These are phyloP conservation scores for Cossypha dichroa DNA, from an alignment of 2,797 vertebrate genomes.

Conservation along the genomic window DNA sequence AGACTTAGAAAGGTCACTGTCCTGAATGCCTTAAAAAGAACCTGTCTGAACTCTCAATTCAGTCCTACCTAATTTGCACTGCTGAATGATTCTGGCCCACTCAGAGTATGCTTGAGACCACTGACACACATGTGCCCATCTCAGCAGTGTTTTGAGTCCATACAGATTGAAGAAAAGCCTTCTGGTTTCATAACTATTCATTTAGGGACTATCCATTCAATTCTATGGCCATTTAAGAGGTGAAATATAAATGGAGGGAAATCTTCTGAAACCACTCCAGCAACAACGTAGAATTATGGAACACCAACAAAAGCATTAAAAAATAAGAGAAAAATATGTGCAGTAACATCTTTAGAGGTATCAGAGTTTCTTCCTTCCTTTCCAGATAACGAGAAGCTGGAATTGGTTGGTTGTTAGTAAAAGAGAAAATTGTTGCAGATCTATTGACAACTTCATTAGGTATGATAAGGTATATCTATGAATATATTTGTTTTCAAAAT, in stretches of 20 bases:
- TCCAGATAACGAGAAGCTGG: background rate
- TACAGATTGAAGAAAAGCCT: background rate
- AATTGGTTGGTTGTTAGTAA: background rate
- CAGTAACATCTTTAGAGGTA: background rate
- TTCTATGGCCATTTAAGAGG: background rate
- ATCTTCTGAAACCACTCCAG: background rate
- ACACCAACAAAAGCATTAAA: background rate
- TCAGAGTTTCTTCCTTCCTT: background rate
- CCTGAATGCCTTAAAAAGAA: background rate
- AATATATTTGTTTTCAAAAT: constrained; percentile 28
- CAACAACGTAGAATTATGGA: background rate
- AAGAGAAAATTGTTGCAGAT: background rate
- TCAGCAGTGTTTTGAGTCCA: background rate
- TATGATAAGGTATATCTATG: constrained; percentile 1
- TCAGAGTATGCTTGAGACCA: background rate
- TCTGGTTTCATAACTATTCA: background rate
- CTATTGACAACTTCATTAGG: background rate
- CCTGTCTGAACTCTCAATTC: background rate
- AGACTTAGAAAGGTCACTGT: background rate
- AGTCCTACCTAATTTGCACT: background rate
- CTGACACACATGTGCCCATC: background rate
- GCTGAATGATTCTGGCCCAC: background rate
- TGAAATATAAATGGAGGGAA: background rate
- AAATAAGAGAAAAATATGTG: background rate
- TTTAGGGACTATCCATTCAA: background rate